Conservation (phyloP, 1,140 invertebrate genomes). For the Psix sp. region DNA sequence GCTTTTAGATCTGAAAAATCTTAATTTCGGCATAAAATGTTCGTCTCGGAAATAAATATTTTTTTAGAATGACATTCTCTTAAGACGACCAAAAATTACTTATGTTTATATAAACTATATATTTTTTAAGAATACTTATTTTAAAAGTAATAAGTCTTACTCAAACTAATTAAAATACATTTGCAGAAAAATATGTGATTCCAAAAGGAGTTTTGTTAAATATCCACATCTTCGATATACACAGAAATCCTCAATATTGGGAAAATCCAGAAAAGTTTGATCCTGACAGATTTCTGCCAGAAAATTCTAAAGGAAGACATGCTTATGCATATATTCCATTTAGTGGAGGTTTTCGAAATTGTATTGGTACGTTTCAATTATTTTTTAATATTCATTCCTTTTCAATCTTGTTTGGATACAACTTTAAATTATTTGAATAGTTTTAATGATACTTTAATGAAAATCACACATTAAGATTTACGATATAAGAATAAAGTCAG, state of each 20-base stretch:
- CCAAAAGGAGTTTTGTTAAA: constrained; percentile 78
- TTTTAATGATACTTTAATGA: too few species aligned
- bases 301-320: constrained; percentile 79
- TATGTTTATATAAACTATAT: too few species aligned
- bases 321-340: constrained; percentile 85
- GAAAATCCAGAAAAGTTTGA: constrained; percentile 85
- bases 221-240: constrained; percentile 80
- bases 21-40: too few species aligned
- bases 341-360: constrained; percentile 86
- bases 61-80: too few species aligned
- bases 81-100: background rate
- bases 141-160: too few species aligned
- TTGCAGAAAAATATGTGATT: constrained; percentile 72
- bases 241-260: constrained; percentile 82
- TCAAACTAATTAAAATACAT: too few species aligned
- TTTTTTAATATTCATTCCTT: constrained; percentile 4
- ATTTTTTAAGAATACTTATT: too few species aligned
- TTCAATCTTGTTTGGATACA: background rate
- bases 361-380: constrained; percentile 79
- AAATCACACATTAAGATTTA: too few species aligned
- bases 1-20: too few species aligned
- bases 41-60: too few species aligned
- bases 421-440: too few species aligned
- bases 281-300: constrained; percentile 85
- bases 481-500: too few species aligned